Percentiles rank a stretch among this genome's conserved stretches.
Evolutionary conservation across 2,888 invertebrate species (phyloP).

Genomic region (Synanthedon vespiformis): DNA sequence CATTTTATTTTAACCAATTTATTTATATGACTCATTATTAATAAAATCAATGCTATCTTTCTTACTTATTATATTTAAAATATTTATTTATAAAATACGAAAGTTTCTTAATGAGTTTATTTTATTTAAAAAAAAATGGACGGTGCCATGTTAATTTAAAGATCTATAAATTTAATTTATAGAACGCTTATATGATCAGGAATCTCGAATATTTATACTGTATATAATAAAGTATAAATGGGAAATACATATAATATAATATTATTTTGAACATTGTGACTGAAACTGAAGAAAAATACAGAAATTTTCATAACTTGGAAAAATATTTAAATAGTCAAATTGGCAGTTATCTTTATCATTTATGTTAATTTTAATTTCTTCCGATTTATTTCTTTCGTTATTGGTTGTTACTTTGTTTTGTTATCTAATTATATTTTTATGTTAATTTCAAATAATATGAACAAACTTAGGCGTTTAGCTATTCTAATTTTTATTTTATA

Average conservation of each 20-base stretch:
- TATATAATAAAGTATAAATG: too few species aligned
- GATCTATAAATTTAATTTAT: not conserved
- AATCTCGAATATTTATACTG: too few species aligned
- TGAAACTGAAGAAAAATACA: too few species aligned
- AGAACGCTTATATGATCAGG: too few species aligned
- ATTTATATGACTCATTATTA: not conserved
- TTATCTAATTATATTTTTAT: constrained; percentile 62
- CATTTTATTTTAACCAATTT: not conserved
- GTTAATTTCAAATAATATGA: constrained; percentile 21
- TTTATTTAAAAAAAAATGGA: not conserved
- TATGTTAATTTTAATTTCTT: constrained; percentile 4
- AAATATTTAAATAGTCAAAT: too few species aligned
- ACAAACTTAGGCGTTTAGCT: constrained; percentile 1
- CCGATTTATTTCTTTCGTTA: constrained; percentile 21
- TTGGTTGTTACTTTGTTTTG: constrained; percentile 64
- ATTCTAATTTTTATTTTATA: too few species aligned
- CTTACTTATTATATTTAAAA: not conserved
- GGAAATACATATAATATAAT: too few species aligned
- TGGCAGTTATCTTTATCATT: not conserved
- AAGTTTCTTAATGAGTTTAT: not conserved
- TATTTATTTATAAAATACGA: not conserved
- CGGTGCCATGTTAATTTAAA: not conserved
- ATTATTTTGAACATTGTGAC: too few species aligned
- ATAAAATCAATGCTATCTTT: not conserved
- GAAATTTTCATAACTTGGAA: too few species aligned